Evolutionary conservation across 2,888 invertebrate genomes (phyloP).

Genomic region (Diarsia mendica): DNA sequence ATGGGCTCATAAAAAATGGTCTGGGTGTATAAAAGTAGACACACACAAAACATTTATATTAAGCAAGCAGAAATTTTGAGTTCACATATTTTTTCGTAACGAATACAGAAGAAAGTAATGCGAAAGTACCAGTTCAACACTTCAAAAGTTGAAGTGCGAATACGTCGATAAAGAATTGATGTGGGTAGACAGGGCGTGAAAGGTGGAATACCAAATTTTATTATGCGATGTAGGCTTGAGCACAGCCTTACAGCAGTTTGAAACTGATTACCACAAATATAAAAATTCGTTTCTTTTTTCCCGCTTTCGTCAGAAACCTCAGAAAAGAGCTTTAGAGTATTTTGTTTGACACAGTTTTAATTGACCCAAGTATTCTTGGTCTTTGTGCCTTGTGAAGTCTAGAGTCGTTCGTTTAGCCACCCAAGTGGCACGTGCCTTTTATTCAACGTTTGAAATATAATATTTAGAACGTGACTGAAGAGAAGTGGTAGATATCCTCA

Average conservation of each 20-base stretch:
- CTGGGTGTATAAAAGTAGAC: neutral
- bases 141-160: neutral
- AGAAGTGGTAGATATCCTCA: too few species aligned
- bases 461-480: too few species aligned
- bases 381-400: slow-evolving; percentile 3
- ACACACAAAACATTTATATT: neutral
- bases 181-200: slow-evolving; percentile 4
- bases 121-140: neutral
- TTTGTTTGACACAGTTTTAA: slow-evolving; percentile 20
- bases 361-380: slow-evolving; percentile 11
- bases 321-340: neutral
- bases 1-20: too few species aligned
- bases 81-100: neutral
- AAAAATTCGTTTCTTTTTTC: neutral
- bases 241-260: neutral
- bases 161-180: slow-evolving; percentile 19
- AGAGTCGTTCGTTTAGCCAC: neutral
- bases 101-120: too few species aligned
- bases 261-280: neutral
- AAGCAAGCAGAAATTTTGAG: neutral
- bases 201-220: slow-evolving; percentile 4
- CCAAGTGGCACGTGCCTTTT: neutral
- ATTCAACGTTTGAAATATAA: neutral
- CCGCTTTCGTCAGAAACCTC: neutral
- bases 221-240: neutral